These are phyloP conservation scores for Esox masquinongy DNA, from an alignment of 2,797 vertebrate genomes.

Conservation along the genomic window DNA sequence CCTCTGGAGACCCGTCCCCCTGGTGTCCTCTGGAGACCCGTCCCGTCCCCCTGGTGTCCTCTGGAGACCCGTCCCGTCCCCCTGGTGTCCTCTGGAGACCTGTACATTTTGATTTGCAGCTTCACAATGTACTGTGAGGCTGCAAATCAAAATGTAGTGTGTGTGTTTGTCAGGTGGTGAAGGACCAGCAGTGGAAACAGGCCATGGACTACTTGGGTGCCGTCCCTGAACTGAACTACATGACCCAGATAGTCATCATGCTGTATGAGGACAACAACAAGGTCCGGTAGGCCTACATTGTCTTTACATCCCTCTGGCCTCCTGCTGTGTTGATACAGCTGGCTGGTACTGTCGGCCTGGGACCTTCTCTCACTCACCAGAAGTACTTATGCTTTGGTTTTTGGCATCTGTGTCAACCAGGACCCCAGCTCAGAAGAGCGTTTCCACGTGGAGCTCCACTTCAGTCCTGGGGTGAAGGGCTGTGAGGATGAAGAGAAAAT, in stretches of 20 bases:
- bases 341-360: background rate
- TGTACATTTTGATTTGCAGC: too few species aligned
- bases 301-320: background rate
- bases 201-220: conserved; percentile 90
- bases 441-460: conserved; percentile 89
- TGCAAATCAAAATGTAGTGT: background rate
- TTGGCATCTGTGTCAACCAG: conserved; percentile 54
- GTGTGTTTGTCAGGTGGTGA: conserved; percentile 75
- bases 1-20: too few species aligned
- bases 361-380: background rate
- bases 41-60: too few species aligned
- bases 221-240: conserved; percentile 91
- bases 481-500: conserved; percentile 82
- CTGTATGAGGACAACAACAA: conserved; percentile 91
- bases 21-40: too few species aligned
- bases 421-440: conserved; percentile 87
- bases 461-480: conserved; percentile 88
- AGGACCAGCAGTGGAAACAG: conserved; percentile 88
- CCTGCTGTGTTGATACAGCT: background rate
- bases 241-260: conserved; percentile 94
- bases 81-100: too few species aligned
- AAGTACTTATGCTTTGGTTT: background rate
- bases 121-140: too few species aligned
- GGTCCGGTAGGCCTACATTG: conserved; percentile 54
- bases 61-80: too few species aligned